These are phyloP conservation scores for Euspilapteryx auroguttella DNA, from an alignment of 2,888 invertebrate genomes.

Conservation along the genomic window DNA sequence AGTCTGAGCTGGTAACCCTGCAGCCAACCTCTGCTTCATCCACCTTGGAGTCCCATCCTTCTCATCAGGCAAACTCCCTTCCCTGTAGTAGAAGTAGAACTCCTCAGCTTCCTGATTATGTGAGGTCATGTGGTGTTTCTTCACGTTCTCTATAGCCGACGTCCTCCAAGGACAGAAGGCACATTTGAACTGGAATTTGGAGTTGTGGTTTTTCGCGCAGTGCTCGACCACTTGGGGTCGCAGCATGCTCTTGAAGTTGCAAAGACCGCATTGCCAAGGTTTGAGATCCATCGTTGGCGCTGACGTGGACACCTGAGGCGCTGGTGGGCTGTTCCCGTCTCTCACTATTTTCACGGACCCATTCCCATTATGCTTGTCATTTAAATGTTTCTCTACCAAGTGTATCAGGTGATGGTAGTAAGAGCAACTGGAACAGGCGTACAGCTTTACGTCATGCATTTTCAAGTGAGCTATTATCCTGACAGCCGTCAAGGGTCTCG, in stretches of 20 bases:
- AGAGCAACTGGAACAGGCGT: slow-evolving; percentile 71
- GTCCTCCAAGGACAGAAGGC: slow-evolving; percentile 63
- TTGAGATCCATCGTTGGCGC: slow-evolving; percentile 55
- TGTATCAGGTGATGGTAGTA: slow-evolving; percentile 66
- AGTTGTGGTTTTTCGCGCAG: slow-evolving; percentile 59
- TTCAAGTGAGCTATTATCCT: slow-evolving; percentile 72
- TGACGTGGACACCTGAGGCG: slow-evolving; percentile 11
- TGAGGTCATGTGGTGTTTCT: slow-evolving; percentile 61
- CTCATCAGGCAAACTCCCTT: slow-evolving; percentile 25
- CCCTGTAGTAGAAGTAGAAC: slow-evolving; percentile 60
- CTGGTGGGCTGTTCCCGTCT: slow-evolving; percentile 18
- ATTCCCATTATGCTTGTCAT: slow-evolving; percentile 61
- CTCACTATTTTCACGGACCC: slow-evolving; percentile 35
- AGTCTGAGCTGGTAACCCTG: slow-evolving; percentile 7
- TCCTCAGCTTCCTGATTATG: slow-evolving; percentile 47
- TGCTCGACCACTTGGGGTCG: slow-evolving; percentile 65
- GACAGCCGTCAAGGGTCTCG: slow-evolving; percentile 51
- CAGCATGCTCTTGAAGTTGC: slow-evolving; percentile 62
- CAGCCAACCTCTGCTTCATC: slow-evolving; percentile 25
- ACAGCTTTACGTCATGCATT: slow-evolving; percentile 73
- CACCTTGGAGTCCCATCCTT: slow-evolving; percentile 27
- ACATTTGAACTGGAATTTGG: slow-evolving; percentile 72
- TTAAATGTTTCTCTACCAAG: slow-evolving; percentile 68
- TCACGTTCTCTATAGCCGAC: slow-evolving; percentile 56
- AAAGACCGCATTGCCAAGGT: slow-evolving; percentile 72